Conservation (phyloP, 1,140 invertebrate genomes). For the Metaphire vulgaris region DNA sequence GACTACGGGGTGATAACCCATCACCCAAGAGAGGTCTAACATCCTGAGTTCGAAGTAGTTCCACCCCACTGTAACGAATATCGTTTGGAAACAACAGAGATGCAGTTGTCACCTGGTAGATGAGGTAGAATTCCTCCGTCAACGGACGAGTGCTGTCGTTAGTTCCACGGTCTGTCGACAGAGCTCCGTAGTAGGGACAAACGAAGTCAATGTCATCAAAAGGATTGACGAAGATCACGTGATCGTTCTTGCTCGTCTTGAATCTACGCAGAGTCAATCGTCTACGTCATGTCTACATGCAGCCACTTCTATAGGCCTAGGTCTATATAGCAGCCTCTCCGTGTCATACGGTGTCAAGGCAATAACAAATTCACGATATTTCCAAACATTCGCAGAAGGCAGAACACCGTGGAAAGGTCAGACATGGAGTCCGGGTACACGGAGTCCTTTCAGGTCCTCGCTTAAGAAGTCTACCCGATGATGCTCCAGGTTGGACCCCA, state of each 20-base stretch:
- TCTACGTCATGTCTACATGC: not conserved
- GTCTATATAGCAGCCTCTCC: not conserved
- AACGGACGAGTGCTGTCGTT: not conserved
- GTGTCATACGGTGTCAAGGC: not conserved
- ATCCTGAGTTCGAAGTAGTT: no score
- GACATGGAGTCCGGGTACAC: not conserved
- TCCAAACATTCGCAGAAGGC: not conserved
- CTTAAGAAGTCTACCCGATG: no score
- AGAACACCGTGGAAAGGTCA: not conserved
- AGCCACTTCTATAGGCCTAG: not conserved
- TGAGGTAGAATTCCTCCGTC: not conserved
- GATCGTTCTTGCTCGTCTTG: constrained; percentile 27
- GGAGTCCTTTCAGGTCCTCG: not conserved
- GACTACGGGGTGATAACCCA: not conserved
- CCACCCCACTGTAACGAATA: no score
- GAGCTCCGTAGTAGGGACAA: constrained; percentile 10
- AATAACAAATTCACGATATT: not conserved
- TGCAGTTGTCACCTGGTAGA: not conserved
- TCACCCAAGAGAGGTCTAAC: not conserved
- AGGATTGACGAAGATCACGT: constrained; percentile 24
- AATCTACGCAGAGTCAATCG: constrained; percentile 12
- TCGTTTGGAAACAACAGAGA: not conserved
- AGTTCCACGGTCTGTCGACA: not conserved
- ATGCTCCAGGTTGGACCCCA: no score
- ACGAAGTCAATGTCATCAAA: constrained; percentile 28